Evolutionary conservation across 2,888 invertebrate genomes (phyloP).

Genomic region (Iselma pallidipennis): DNA sequence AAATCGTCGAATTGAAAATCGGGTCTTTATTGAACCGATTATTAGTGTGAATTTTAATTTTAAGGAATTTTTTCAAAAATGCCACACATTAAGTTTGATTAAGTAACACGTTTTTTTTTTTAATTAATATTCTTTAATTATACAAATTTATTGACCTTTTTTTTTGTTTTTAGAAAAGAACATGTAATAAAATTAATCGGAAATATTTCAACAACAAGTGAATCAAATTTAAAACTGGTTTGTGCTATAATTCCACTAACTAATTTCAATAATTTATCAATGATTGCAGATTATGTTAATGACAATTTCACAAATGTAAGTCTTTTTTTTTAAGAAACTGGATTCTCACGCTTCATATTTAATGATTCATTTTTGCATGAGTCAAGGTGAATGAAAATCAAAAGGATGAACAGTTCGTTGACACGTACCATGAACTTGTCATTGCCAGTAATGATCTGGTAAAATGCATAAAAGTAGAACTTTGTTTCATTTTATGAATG

Average conservation of each 20-base stretch:
- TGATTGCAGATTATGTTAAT: conserved; percentile 14
- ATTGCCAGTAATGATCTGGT: too few relatives aligned
- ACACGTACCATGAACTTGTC: too few relatives aligned
- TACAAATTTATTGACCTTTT: neutral
- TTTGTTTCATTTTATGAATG: too few relatives aligned
- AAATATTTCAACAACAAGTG: conserved; percentile 2
- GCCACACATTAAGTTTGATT: conserved; percentile 18
- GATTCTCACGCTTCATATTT: too few relatives aligned
- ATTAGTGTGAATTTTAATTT: conserved; percentile 20
- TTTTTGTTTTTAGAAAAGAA: conserved; percentile 11
- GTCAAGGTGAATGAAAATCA: too few relatives aligned
- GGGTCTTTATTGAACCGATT: conserved; percentile 13
- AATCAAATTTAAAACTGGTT: conserved; percentile 16
- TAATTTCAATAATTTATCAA: conserved; percentile 16
- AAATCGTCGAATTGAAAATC: neutral
- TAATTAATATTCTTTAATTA: neutral
- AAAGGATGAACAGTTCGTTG: too few relatives aligned
- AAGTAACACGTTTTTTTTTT: conserved; percentile 3
- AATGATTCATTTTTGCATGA: neutral
- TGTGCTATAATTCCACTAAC: conserved; percentile 14
- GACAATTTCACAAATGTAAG: conserved; percentile 12
- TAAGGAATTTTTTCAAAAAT: conserved; percentile 20
- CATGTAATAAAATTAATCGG: conserved; percentile 11
- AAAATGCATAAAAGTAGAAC: too few relatives aligned
- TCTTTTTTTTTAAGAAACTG: neutral